Evolutionary conservation across 2,113 vertebrate genomes (phyloP), one percentile per base, ranked within the genome.

Genomic region (Aldabrachelys gigantea): DNA sequence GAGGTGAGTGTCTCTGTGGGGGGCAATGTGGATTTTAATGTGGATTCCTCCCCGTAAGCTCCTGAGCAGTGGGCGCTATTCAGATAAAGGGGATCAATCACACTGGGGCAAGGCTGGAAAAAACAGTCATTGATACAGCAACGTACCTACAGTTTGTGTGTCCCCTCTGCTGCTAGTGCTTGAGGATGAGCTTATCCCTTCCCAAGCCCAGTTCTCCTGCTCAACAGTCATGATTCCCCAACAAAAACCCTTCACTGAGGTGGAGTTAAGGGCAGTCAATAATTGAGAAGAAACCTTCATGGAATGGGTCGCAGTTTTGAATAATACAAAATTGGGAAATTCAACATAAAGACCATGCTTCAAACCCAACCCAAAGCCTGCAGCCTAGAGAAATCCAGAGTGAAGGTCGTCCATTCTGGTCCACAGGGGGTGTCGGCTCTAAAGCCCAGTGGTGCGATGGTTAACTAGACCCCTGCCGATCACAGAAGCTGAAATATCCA

Each of bases 1-100:
- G 81, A 98, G 98, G 99, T 99, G 87, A 91, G 85, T 2, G 22
- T 31, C 83, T 69, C 41, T 47, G 16, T 80, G 25, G 4, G 3
- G 29, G 3, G 16, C 1, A 0, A 41, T 1, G 1, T 35, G 81
- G 5, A 59, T 19, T 4, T 5, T 7, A 69, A 4, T 35, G 31
- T 2, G 1, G 19, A 2, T 21, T 19, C 8, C 50, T 10, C 13
- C 85, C 53, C 7, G 44, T 38, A 52, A 80, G 29, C 35, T 35
- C n/a, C 27, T 1, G 6, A 76, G 7, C 29, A 83, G 47, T 79
- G 90, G 57, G 44, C 9, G 35, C 9, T 19, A 19, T 21, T 72
- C 35, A 17, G 8, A n/a, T 19, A n/a, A 21, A 69, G 62, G 65
- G 57, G 29, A 31, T 31, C 59, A 35, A 16, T 35, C 59, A 35